These are phyloP conservation scores for Drosophila carrolli DNA, from an alignment of 1,140 invertebrate species.

Conservation along the genomic window DNA sequence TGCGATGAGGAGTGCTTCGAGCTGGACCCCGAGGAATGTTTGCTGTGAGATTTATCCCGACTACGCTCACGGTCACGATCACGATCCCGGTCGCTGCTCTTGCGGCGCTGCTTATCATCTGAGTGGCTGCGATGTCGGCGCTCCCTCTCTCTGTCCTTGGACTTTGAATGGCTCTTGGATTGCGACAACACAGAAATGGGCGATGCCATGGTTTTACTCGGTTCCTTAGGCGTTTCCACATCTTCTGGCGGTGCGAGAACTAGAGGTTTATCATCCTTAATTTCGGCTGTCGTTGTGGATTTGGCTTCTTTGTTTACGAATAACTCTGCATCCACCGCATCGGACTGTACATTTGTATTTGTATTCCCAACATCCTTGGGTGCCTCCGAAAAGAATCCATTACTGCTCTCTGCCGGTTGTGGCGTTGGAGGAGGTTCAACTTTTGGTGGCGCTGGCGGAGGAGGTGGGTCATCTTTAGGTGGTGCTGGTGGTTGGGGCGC, in stretches of 20 bases:
- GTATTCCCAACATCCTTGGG: background rate
- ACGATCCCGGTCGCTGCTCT: conserved; percentile 45
- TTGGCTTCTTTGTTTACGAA: too few relatives aligned
- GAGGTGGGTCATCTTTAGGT: background rate
- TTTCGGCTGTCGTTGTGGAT: background rate
- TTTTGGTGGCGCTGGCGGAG: background rate
- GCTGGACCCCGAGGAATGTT: conserved; percentile 58
- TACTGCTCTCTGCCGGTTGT: conserved; percentile 1
- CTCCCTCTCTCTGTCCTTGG: conserved; percentile 54
- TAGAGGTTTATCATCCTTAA: background rate
- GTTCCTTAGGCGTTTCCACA: conserved; percentile 15
- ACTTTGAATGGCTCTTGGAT: conserved; percentile 60
- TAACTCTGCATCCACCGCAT: background rate
- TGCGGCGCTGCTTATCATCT: conserved; percentile 52
- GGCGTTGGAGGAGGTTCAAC: background rate
- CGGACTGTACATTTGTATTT: background rate
- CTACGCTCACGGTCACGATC: conserved; percentile 44
- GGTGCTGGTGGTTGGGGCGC: conserved; percentile 25
- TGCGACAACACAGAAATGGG: conserved; percentile 57
- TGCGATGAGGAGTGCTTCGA: conserved; percentile 69
- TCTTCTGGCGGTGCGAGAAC: background rate
- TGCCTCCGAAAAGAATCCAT: background rate
- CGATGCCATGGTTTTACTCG: conserved; percentile 28
- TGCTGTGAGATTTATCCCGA: conserved; percentile 58
- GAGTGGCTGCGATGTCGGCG: conserved; percentile 49